A percentile compares a stretch with the other conserved stretches of the same genome.
Conservation (phyloP, 2,888 invertebrate species). For the Drosophila kanekoi region DNA sequence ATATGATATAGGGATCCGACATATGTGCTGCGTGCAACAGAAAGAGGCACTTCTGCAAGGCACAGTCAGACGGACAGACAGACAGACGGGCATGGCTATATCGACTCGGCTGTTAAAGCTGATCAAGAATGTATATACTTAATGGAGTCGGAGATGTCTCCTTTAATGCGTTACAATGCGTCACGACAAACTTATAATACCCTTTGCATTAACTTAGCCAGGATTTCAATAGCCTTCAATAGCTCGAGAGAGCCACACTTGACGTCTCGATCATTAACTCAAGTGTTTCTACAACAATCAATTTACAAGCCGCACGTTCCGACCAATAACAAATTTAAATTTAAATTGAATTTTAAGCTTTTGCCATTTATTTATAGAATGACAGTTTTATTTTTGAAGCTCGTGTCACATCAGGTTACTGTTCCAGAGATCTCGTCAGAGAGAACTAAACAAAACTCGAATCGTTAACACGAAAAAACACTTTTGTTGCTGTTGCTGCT, state of each 20-base stretch:
- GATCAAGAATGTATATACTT: too few species aligned
- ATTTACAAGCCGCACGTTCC: constrained; percentile 27
- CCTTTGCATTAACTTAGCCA: too few species aligned
- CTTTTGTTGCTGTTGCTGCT: constrained; percentile 4
- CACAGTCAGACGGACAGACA: too few species aligned
- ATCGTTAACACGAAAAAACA: constrained; percentile 34
- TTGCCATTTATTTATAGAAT: constrained; percentile 28
- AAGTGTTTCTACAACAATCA: constrained; percentile 2
- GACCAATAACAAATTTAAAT: constrained; percentile 51
- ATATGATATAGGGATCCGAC: too few species aligned
- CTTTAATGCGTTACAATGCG: too few species aligned
- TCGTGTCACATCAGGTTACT: constrained; percentile 32
- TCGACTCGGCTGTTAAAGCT: too few species aligned
- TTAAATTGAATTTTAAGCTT: constrained; percentile 15
- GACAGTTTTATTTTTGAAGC: constrained; percentile 4
- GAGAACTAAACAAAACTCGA: constrained; percentile 27
- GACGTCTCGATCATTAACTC: not conserved
- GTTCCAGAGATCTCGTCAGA: constrained; percentile 22
- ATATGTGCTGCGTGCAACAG: too few species aligned
- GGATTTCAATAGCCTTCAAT: too few species aligned
- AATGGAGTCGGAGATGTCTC: too few species aligned
- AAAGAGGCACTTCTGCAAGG: too few species aligned
- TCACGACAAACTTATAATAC: too few species aligned
- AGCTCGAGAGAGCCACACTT: not conserved
- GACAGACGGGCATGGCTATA: too few species aligned